Conservation (phyloP, 2,797 vertebrate species). For the Enteromius thamalakanensis region DNA sequence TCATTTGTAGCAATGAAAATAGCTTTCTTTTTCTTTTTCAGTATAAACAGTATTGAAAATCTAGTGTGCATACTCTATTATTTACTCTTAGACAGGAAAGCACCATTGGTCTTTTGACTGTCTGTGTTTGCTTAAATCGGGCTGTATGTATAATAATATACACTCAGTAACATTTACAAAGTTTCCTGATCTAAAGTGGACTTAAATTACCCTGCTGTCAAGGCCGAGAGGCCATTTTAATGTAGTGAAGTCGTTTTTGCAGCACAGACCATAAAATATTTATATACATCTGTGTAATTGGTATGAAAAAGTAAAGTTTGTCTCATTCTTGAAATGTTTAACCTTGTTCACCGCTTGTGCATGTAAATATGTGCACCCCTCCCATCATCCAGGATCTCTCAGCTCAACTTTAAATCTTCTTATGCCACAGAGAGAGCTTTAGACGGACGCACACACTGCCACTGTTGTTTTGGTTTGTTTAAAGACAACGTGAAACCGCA, state of each 20-base stretch:
- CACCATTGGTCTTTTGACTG: not conserved
- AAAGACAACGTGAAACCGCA: not conserved
- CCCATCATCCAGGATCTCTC: constrained; percentile 32
- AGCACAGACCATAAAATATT: not conserved
- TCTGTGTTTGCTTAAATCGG: constrained; percentile 6
- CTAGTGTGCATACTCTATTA: not conserved
- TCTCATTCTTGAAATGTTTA: constrained; percentile 24
- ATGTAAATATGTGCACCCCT: constrained; percentile 7
- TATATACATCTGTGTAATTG: not conserved
- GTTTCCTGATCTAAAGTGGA: constrained; percentile 37
- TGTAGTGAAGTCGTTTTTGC: not conserved
- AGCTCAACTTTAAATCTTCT: constrained; percentile 26
- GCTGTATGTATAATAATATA: not conserved
- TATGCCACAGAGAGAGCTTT: constrained; percentile 6
- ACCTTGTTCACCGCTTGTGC: not conserved
- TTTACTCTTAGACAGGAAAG: not conserved
- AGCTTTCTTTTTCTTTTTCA: not conserved
- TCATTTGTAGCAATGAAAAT: not conserved
- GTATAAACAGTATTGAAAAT: not conserved
- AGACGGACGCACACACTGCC: not conserved
- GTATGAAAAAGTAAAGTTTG: constrained; percentile 6
- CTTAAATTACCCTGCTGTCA: constrained; percentile 40
- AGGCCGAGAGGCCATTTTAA: constrained; percentile 9
- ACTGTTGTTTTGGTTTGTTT: not conserved
- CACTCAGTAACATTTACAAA: constrained; percentile 23